Conservation (phyloP, 2,113 vertebrate species). For the Tamias sibiricus region DNA sequence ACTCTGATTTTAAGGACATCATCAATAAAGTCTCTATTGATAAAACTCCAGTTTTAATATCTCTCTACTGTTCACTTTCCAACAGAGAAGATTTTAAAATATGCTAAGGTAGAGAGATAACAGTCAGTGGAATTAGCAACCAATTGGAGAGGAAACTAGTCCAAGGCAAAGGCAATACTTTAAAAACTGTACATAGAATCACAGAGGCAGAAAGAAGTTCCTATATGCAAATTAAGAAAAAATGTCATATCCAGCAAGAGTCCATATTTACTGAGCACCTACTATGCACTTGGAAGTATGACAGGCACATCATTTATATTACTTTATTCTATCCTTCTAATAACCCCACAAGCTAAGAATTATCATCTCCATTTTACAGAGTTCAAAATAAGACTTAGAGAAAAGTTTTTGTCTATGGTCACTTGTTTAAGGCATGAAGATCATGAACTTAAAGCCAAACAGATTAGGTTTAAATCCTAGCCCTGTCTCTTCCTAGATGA, state of each 20-base stretch:
- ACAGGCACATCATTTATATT: background rate
- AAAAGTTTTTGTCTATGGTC: background rate
- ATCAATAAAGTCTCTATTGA: background rate
- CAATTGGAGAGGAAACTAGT: background rate
- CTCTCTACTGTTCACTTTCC: conserved; percentile 11
- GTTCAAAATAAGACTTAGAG: background rate
- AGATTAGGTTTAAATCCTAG: background rate
- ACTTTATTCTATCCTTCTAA: background rate
- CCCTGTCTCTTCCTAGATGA: background rate
- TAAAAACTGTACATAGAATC: background rate
- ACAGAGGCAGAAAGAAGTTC: background rate
- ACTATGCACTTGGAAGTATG: background rate
- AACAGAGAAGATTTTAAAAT: conserved; percentile 24
- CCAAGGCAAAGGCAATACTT: background rate
- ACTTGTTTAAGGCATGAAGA: background rate
- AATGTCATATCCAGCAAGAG: background rate
- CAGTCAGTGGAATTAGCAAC: background rate
- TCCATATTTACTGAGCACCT: background rate
- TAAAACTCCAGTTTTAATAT: background rate
- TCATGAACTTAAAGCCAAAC: background rate
- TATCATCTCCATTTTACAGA: background rate
- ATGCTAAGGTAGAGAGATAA: background rate
- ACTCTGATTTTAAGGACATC: background rate
- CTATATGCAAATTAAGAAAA: background rate
- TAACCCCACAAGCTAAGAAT: background rate